Conservation (phyloP, 2,113 vertebrate genomes). For the Pipa parva region DNA sequence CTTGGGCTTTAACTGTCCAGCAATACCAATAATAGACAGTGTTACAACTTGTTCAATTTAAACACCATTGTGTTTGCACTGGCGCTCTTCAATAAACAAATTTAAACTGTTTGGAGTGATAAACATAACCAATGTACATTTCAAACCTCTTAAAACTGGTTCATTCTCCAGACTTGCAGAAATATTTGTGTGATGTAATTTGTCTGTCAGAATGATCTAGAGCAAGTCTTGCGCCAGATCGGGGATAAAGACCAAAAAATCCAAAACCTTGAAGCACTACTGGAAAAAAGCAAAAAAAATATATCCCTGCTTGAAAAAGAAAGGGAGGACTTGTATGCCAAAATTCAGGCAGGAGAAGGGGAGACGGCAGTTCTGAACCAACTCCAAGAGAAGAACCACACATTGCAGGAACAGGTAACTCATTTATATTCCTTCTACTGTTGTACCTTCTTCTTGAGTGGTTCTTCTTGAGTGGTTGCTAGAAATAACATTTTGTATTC, state of each 20-base stretch:
- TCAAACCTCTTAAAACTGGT: too few species aligned
- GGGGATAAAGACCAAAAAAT: slow-evolving; percentile 98
- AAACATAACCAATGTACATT: too few species aligned
- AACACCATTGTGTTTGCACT: too few species aligned
- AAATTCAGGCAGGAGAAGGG: slow-evolving; percentile 96
- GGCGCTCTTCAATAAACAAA: too few species aligned
- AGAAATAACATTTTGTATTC: too few species aligned
- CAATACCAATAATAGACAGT: too few species aligned
- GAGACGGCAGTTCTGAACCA: slow-evolving; percentile 92
- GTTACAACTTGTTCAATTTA: too few species aligned
- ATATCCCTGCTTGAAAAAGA: slow-evolving; percentile 87
- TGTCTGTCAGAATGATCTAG: slow-evolving; percentile 83
- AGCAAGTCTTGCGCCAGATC: slow-evolving; percentile 95
- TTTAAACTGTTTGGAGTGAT: too few species aligned
- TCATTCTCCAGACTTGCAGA: too few species aligned
- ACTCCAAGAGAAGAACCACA: slow-evolving; percentile 92
- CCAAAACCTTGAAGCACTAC: slow-evolving; percentile 93
- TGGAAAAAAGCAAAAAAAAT: slow-evolving; percentile 93
- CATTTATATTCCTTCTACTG: neutral
- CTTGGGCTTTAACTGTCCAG: too few species aligned
- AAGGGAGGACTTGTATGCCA: slow-evolving; percentile 90
- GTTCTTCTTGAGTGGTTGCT: too few species aligned
- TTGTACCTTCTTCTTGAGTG: too few species aligned
- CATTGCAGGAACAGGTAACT: slow-evolving; percentile 84
- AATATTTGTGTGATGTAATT: neutral